Conservation (phyloP, 2,113 vertebrate species). For the Xenus cinereus region DNA sequence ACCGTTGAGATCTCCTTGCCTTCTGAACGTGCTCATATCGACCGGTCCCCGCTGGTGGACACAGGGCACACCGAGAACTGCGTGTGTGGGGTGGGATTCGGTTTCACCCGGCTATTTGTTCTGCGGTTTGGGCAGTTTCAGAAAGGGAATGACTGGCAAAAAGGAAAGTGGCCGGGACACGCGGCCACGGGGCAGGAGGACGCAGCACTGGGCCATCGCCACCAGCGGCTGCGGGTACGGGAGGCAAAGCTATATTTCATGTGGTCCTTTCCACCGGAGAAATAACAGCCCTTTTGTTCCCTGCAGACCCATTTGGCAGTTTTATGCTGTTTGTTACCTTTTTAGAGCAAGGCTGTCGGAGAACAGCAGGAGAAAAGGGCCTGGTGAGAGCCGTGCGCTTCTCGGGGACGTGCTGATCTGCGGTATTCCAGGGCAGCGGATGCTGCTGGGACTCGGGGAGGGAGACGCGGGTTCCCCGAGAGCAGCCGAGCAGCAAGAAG, state of each 20-base stretch:
- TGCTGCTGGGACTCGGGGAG: not conserved
- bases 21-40: accelerated
- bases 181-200: not conserved
- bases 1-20: accelerated
- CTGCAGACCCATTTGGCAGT: not conserved
- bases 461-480: not conserved
- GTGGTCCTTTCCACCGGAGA: not conserved
- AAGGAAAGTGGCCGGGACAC: not conserved
- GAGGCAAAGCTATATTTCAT: not conserved
- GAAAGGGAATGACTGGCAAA: not conserved
- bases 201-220: not conserved
- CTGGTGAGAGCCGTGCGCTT: not conserved
- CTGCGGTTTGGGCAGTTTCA: not conserved
- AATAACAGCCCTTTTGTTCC: not conserved
- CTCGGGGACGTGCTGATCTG: not conserved
- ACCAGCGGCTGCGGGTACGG: not conserved
- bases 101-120: accelerated
- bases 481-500: not conserved
- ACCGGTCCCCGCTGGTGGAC: not conserved
- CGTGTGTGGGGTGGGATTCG: not conserved
- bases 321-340: not conserved
- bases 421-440: not conserved
- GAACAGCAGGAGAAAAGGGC: not conserved
- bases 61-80: accelerated
- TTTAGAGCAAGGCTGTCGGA: not conserved